A percentile compares a stretch with the other conserved stretches of the same genome.
Conservation (phyloP, 2,888 invertebrate genomes). For the Augiades crinisus region DNA sequence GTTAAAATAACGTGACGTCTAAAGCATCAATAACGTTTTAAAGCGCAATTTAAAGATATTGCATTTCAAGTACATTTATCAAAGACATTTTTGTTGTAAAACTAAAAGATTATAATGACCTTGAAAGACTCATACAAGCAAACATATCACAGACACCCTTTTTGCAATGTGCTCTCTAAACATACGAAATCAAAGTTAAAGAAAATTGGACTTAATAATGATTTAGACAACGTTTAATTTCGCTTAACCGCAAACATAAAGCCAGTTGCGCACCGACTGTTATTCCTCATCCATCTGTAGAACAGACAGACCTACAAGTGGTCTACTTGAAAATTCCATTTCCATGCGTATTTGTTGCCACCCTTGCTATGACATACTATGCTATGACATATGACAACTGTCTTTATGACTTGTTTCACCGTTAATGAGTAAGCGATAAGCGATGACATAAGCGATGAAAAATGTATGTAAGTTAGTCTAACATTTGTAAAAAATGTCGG, state of each 20-base stretch:
- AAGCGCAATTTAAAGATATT: too few species aligned
- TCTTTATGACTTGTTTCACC: neutral
- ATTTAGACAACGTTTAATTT: neutral
- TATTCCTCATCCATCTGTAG: conserved; percentile 10
- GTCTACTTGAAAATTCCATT: conserved; percentile 22
- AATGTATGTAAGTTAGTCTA: too few species aligned
- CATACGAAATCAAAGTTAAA: neutral
- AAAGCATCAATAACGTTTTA: too few species aligned
- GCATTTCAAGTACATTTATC: too few species aligned
- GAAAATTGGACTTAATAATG: neutral
- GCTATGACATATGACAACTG: too few species aligned
- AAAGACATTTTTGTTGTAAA: too few species aligned
- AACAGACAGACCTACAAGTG: conserved; percentile 3
- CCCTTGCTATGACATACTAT: neutral
- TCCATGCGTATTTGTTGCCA: conserved; percentile 1
- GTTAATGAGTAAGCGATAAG: too few species aligned
- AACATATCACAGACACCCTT: neutral
- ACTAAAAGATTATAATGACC: too few species aligned
- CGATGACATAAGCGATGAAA: too few species aligned
- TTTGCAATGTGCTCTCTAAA: too few species aligned
- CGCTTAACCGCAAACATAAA: neutral
- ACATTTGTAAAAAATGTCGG: too few species aligned
- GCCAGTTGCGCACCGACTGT: neutral
- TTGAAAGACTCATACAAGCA: conserved; percentile 13
- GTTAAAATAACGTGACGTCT: too few species aligned